Base-by-base conservation (phyloP, 1,140 invertebrate genomes). In the Venturia canescens region DNA sequence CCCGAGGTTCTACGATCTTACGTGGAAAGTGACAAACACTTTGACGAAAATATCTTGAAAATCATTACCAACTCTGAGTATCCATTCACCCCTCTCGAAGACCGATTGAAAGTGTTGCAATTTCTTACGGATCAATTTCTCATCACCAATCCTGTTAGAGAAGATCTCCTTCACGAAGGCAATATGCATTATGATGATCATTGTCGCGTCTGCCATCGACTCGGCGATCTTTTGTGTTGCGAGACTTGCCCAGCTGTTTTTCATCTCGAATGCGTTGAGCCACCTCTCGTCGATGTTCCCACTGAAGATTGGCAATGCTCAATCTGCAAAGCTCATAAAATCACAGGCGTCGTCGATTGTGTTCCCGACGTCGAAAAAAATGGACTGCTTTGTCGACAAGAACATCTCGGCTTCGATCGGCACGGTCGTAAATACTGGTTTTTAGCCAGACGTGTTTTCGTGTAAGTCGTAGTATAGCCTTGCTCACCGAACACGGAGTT, bases 351-450 rank as follows among this genome's bases (percentile, higher is more conserved):
- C 0, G 96, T 96, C 63, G 98, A 99, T 90, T 99, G 98, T 91
- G 93, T 98, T 63, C 94, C 97, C 48, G 96, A 98, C 88, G 94
- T 96, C 80, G 98, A 99, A 87, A 98, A 97, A 88, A 97, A 97
- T 90, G 98, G 98, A 3, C 92, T 98, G 48, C 91, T 98, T 1
- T 97, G 96, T 90, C 93, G 98, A 69, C 98, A 99, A 88, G 98
- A 99, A 91, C 96, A 96, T 88, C 91, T 99, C 71, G 98, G 98
- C 1, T 98, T 96, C 92, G 98, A 99, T 92, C 93, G 98, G 83
- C 97, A 98, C 93, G 97, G 98, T 26, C 93, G 98, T 85, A 98
- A 98, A 90, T 99, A 99, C 92, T 99, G 97, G 97, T 99, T 99
- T 91, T 94, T 99, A 63, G 95, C 94, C 74, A 93, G 98, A 81